phyloP scores from a whole-genome alignment of 2,113 vertebrate genomes.

The Lucifuga dentata region DNA sequence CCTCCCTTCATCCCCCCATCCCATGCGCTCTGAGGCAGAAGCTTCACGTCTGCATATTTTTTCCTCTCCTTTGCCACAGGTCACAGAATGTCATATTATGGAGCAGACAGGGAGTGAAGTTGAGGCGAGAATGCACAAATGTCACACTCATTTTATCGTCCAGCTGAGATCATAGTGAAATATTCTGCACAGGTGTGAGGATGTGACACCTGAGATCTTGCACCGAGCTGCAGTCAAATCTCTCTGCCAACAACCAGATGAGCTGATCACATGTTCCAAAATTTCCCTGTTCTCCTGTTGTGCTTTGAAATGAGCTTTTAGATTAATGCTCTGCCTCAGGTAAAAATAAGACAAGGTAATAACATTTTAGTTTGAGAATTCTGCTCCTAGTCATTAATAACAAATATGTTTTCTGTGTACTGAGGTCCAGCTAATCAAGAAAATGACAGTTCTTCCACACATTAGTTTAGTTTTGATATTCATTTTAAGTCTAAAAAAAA shows the following conservation, averaged over 20 bases:
- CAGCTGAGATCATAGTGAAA: conserved; percentile 46
- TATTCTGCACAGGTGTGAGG: conserved; percentile 51
- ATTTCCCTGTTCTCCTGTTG: conserved; percentile 32
- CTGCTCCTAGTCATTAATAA: conserved; percentile 26
- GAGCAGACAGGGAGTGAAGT: conserved; percentile 53
- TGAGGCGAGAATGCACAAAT: conserved; percentile 46
- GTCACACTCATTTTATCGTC: conserved; percentile 63
- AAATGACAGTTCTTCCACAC: too few species aligned
- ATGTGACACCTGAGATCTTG: conserved; percentile 47
- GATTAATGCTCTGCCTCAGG: conserved; percentile 22
- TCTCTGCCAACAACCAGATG: conserved; percentile 42
- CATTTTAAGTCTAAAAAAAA: too few species aligned
- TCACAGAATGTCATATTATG: conserved; percentile 51
- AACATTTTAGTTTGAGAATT: conserved; percentile 20
- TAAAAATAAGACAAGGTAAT: conserved; percentile 20
- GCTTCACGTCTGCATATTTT: conserved; percentile 41
- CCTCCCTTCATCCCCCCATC: too few species aligned
- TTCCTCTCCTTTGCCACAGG: conserved; percentile 46
- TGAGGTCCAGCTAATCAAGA: conserved; percentile 10
- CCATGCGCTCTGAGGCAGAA: too few species aligned
- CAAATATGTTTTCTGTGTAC: conserved; percentile 14
- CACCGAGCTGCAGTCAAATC: conserved; percentile 38
- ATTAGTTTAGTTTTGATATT: too few species aligned
- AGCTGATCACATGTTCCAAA: conserved; percentile 42
- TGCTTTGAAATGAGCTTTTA: conserved; percentile 37